Percentiles rank a stretch among this genome's conserved stretches.
Evolutionary conservation across 2,888 invertebrate genomes (phyloP).

Genomic region (Bugulina stolonifera): DNA sequence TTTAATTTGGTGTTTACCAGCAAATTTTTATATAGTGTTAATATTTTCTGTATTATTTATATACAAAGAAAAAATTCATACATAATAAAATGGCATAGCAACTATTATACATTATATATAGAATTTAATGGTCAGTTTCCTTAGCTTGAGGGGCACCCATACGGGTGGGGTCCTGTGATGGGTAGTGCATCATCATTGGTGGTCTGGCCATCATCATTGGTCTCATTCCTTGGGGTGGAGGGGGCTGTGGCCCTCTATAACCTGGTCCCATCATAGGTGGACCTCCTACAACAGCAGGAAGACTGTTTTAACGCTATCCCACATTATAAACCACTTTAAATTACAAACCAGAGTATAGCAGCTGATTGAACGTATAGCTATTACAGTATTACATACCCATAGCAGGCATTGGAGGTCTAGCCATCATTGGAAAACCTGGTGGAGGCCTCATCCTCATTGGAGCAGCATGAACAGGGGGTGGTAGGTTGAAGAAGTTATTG

Average conservation of each 20-base stretch:
- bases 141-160: slow-evolving; percentile 60
- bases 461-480: slow-evolving; percentile 39
- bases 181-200: slow-evolving; percentile 66
- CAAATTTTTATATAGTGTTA: neutral
- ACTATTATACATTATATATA: neutral
- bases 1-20: too few relatives aligned
- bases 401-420: slow-evolving; percentile 52
- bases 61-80: neutral
- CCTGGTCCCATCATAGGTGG: slow-evolving; percentile 38
- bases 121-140: neutral
- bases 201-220: slow-evolving; percentile 56
- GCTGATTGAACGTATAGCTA: too few relatives aligned
- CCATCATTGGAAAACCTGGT: neutral
- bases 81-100: too few relatives aligned
- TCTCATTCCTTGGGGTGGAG: slow-evolving; percentile 53
- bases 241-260: slow-evolving; percentile 44
- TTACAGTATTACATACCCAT: slow-evolving; percentile 7
- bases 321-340: too few relatives aligned
- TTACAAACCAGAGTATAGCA: too few relatives aligned
- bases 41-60: neutral
- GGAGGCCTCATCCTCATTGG: slow-evolving; percentile 29
- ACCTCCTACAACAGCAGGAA: slow-evolving; percentile 34
- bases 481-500: slow-evolving; percentile 64
- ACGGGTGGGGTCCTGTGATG: slow-evolving; percentile 91
- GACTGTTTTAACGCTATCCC: too few relatives aligned